A percentile compares a stretch with the other conserved stretches of the same genome.
phyloP scores from a whole-genome alignment of 2,113 vertebrate species.

The Ailuropoda melanoleuca region DNA sequence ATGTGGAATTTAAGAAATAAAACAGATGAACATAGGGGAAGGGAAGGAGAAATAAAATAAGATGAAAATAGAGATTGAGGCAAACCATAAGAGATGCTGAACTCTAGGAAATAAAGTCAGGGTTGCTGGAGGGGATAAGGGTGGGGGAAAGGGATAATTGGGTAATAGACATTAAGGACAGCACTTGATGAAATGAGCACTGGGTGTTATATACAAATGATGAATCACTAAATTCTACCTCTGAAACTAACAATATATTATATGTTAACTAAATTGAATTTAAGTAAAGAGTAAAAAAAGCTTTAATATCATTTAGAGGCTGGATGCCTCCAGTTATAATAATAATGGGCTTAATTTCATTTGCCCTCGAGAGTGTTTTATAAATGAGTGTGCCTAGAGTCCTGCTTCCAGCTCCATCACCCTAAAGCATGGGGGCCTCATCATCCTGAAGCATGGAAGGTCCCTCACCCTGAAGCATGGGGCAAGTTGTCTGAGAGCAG shows the following conservation, averaged over 20 bases:
- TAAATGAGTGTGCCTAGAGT: background rate
- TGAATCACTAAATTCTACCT: background rate
- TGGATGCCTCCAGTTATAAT: background rate
- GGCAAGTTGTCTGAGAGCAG: background rate
- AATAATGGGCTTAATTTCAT: background rate
- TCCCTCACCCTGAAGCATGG: fast-evolving
- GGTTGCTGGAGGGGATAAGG: background rate
- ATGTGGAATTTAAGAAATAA: background rate
- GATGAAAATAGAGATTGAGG: background rate
- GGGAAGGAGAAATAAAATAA: background rate
- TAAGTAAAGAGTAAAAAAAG: background rate
- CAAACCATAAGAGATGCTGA: background rate
- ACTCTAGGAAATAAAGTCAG: background rate
- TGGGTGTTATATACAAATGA: background rate
- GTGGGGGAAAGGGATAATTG: background rate
- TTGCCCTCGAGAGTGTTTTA: background rate
- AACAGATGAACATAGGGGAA: background rate
- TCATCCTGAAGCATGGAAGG: background rate
- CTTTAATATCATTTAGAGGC: background rate
- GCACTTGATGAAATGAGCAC: background rate
- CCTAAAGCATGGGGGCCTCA: background rate
- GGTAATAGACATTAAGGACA: background rate
- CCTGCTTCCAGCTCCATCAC: background rate
- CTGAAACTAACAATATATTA: background rate
- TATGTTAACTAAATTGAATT: background rate